Base-by-base conservation (phyloP, 2,888 invertebrate species). In the Pseudeuparius sepicola region DNA sequence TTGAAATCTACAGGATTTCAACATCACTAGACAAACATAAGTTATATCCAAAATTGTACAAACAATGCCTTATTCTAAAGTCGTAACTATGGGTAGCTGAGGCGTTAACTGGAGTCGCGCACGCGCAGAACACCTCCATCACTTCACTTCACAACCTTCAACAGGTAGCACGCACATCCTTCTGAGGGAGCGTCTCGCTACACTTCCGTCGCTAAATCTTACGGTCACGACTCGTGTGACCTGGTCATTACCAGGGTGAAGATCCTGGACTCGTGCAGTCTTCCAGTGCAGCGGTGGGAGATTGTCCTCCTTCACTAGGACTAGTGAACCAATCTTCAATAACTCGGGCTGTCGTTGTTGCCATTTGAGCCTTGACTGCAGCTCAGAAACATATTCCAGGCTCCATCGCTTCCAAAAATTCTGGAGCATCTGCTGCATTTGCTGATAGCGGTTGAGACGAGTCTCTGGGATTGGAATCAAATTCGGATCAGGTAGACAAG, bases 261-360 rank as follows among this genome's bases (percentile, higher is more conserved):
- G 16, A n/a, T 32, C 9, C 4, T 18, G 4, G 14, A 33, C 26
- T 10, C 33, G 12, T 6, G 33, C 32, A 16, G 28, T 24, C 12
- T 9, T 33, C 27, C 37, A 36, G 23, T 14, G 31, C 2, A 36
- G 27, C n/a, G n/a, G n/a, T n/a, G n/a, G n/a, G n/a, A n/a, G n/a
- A n/a, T n/a, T n/a, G n/a, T n/a, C n/a, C n/a, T 11, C 13, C 10
- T 34, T 34, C 4, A 34, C 10, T 25, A 34, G n/a, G 1, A 34
- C 26, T 9, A 34, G 5, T 17, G 27, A 4, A 4, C 17, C 27
- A 2, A 27, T 9, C 10, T 34, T 2, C 3, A 34, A 12, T 4
- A 16, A 7, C 3, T 25, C 7, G 6, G 7, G 25, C 4, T 11
- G 6, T 6, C 4, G 14, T 10, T 24, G 2, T n/a, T 26, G 18